These are phyloP conservation scores for Alfaro cultratus DNA, from an alignment of 2,797 vertebrate species.

Conservation along the genomic window DNA sequence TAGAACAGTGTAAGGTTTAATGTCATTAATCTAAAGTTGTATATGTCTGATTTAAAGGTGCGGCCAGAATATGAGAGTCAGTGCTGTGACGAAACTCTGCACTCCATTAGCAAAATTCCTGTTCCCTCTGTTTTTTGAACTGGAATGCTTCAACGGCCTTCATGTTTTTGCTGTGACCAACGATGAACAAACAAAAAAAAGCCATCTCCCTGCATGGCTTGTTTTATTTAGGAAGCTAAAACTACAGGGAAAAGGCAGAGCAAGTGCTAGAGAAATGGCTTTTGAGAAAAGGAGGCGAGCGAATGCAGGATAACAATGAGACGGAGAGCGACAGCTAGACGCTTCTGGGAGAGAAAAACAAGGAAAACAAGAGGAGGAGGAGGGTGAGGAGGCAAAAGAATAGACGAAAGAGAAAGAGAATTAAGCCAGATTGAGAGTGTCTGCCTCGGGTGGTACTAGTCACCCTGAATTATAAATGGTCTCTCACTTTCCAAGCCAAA, in stretches of 20 bases:
- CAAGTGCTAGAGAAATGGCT: slow-evolving; percentile 55
- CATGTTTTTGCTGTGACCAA: slow-evolving; percentile 26
- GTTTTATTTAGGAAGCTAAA: slow-evolving; percentile 45
- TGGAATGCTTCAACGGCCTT: slow-evolving; percentile 29
- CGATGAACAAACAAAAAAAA: slow-evolving; percentile 10
- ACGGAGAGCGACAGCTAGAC: slow-evolving; percentile 54
- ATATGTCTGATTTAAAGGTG: background rate
- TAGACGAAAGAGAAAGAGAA: slow-evolving; percentile 55
- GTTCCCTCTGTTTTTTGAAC: slow-evolving; percentile 5
- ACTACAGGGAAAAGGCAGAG: slow-evolving; percentile 34
- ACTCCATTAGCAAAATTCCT: background rate
- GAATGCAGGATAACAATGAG: slow-evolving; percentile 56
- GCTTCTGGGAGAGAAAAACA: slow-evolving; percentile 47
- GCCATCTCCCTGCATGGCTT: slow-evolving; percentile 20
- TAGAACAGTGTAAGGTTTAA: background rate
- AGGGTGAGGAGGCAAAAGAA: slow-evolving; percentile 33
- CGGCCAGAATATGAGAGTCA: background rate
- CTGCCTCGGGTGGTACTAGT: slow-evolving; percentile 72
- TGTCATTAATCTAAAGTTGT: background rate
- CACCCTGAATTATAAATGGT: slow-evolving; percentile 79
- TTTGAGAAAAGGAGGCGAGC: slow-evolving; percentile 31
- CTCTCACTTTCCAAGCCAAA: slow-evolving; percentile 74
- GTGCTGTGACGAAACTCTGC: background rate
- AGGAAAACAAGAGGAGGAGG: slow-evolving; percentile 38
- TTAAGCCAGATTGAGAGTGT: slow-evolving; percentile 70